A percentile compares a stretch with the other conserved stretches of the same genome.
phyloP scores from a whole-genome alignment of 1,140 invertebrate species.

The Macrosteles quadrilineatus region DNA sequence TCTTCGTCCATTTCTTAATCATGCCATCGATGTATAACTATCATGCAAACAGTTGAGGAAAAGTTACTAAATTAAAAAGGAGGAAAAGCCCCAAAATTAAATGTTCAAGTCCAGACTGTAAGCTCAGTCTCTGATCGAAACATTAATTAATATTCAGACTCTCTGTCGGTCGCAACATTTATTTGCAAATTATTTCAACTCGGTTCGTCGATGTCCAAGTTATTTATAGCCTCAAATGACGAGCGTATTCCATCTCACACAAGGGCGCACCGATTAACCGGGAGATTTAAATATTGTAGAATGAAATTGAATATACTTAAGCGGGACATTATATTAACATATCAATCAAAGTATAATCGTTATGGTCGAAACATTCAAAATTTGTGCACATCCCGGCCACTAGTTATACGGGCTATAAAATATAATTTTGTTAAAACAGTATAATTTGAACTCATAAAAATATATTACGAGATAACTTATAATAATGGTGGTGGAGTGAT shows the following conservation, averaged over 20 bases:
- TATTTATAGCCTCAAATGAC: not conserved
- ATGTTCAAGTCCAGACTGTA: too few species aligned
- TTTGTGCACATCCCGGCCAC: conserved; percentile 14
- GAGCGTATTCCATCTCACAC: conserved; percentile 1
- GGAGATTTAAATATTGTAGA: conserved; percentile 31
- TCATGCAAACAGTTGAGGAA: too few species aligned
- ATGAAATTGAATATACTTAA: conserved; percentile 31
- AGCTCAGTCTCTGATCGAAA: too few species aligned
- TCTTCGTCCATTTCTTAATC: too few species aligned
- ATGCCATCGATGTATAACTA: too few species aligned
- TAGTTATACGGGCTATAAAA: conserved; percentile 28
- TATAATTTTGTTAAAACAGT: conserved; percentile 35
- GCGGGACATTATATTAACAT: conserved; percentile 31
- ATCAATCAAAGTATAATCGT: conserved; percentile 32
- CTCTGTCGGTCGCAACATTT: not conserved
- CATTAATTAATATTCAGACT: too few species aligned
- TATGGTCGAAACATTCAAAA: conserved; percentile 27
- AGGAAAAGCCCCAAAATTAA: too few species aligned
- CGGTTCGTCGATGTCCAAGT: conserved; percentile 4
- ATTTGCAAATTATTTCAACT: too few species aligned
- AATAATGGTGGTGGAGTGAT: conserved; percentile 12
- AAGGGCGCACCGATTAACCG: conserved; percentile 5
- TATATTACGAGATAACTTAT: conserved; percentile 33
- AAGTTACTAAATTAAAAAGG: too few species aligned
- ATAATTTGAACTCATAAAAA: conserved; percentile 37